A percentile compares a stretch with the other conserved stretches of the same genome.
phyloP scores from a whole-genome alignment of 2,797 vertebrate genomes.

The Champsocephalus esox region DNA sequence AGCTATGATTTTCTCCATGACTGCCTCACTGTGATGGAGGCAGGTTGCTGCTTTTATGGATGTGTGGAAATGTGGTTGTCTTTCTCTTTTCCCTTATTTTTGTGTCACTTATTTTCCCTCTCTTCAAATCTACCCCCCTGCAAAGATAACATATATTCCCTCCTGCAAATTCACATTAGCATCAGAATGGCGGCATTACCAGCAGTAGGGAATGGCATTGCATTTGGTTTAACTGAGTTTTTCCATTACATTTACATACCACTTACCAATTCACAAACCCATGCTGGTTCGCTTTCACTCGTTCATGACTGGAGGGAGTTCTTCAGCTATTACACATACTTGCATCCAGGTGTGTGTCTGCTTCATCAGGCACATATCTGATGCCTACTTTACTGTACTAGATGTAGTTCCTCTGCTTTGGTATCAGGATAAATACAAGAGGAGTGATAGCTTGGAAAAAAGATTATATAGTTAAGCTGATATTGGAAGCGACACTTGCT shows the following conservation, averaged over 20 bases:
- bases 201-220: conserved; percentile 61
- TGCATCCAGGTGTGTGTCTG: conserved; percentile 36
- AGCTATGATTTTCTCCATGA: conserved; percentile 84
- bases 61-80: conserved; percentile 59
- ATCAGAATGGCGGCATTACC: conserved; percentile 73
- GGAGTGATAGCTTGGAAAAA: conserved; percentile 12
- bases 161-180: conserved; percentile 71
- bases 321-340: conserved; percentile 37
- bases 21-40: conserved; percentile 80
- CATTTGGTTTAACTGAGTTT: conserved; percentile 65
- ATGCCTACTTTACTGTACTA: conserved; percentile 27
- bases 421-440: conserved; percentile 27
- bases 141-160: conserved; percentile 66
- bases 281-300: conserved; percentile 60
- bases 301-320: conserved; percentile 38
- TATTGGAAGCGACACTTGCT: conserved; percentile 21
- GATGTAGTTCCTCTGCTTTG: conserved; percentile 41
- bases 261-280: conserved; percentile 59
- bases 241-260: conserved; percentile 68
- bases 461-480: conserved; percentile 1
- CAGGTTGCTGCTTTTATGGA: conserved; percentile 83
- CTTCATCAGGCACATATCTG: conserved; percentile 48
- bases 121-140: conserved; percentile 24
- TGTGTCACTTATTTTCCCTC: conserved; percentile 35
- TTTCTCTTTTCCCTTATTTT: conserved; percentile 39